Conservation (phyloP, 1,140 invertebrate species). For the Pseudachorutes palmiensis region DNA sequence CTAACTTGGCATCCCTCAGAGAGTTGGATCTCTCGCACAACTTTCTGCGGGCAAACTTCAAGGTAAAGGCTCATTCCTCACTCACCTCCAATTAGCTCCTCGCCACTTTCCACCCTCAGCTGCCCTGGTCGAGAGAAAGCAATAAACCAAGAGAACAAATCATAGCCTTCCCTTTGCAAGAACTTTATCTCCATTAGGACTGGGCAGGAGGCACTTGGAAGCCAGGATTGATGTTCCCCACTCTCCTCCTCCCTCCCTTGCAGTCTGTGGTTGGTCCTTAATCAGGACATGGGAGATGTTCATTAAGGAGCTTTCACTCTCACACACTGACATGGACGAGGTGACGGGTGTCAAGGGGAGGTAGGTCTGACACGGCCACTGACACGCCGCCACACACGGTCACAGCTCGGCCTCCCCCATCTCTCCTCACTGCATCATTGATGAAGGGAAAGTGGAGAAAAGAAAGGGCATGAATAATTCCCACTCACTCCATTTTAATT, state of each 20-base stretch:
- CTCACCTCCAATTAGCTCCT: constrained; percentile 1
- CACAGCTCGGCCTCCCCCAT: background rate
- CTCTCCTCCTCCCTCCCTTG: no score
- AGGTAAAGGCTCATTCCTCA: constrained; percentile 40
- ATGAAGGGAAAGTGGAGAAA: no score
- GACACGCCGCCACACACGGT: no score
- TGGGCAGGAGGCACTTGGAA: background rate
- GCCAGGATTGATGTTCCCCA: constrained; percentile 6
- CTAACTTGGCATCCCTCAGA: constrained; percentile 61
- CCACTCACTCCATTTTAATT: background rate
- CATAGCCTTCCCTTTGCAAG: background rate
- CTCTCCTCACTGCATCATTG: no score
- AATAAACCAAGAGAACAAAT: background rate
- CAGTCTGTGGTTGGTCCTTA: no score
- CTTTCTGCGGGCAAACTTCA: constrained; percentile 72
- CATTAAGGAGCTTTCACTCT: background rate
- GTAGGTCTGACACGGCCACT: no score
- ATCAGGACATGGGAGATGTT: background rate
- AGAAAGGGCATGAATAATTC: background rate
- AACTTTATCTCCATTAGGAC: background rate
- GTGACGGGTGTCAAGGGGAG: no score
- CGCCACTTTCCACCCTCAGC: background rate
- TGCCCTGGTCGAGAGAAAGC: background rate
- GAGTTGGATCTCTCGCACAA: constrained; percentile 72
- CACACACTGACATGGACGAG: no score